phyloP scores from a whole-genome alignment of 2,113 vertebrate species.

The Chrysemys picta region DNA sequence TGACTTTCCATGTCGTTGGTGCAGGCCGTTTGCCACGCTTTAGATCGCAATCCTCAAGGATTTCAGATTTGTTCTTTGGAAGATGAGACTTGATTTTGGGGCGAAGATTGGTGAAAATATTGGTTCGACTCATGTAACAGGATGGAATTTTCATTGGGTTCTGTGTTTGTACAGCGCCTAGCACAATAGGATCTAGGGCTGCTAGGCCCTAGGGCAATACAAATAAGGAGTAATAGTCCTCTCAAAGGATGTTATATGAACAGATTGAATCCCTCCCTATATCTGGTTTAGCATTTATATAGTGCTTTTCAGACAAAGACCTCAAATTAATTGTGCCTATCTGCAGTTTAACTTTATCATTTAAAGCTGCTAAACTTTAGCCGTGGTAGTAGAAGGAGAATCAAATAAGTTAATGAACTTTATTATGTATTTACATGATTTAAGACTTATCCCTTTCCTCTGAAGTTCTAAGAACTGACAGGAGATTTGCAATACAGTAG shows the following conservation, averaged over 20 bases:
- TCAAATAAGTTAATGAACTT: slow-evolving; percentile 63
- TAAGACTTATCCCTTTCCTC: not conserved
- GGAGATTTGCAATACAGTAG: slow-evolving; percentile 15
- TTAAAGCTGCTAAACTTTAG: not conserved
- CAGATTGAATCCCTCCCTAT: slow-evolving; percentile 16
- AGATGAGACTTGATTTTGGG: not conserved
- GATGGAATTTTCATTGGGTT: not conserved
- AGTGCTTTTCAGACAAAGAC: slow-evolving; percentile 55
- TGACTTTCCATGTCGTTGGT: no score
- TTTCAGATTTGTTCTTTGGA: not conserved
- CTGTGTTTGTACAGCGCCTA: not conserved
- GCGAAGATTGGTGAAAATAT: not conserved
- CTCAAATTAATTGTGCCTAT: slow-evolving; percentile 49
- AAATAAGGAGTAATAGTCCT: not conserved
- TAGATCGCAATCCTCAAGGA: rapidly evolving
- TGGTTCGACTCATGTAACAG: not conserved
- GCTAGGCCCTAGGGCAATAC: not conserved
- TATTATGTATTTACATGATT: slow-evolving; percentile 25
- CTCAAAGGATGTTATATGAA: slow-evolving; percentile 28
- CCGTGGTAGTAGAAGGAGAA: slow-evolving; percentile 3
- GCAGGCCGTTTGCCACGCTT: not conserved
- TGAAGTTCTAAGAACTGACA: slow-evolving; percentile 38
- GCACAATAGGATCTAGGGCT: not conserved
- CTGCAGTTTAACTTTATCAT: not conserved
- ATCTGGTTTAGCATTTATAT: not conserved